Percentiles rank a stretch among this genome's conserved stretches.
These are phyloP conservation scores for Aotus griseimembra DNA, from an alignment of 2,797 vertebrate genomes.

Conservation along the genomic window DNA sequence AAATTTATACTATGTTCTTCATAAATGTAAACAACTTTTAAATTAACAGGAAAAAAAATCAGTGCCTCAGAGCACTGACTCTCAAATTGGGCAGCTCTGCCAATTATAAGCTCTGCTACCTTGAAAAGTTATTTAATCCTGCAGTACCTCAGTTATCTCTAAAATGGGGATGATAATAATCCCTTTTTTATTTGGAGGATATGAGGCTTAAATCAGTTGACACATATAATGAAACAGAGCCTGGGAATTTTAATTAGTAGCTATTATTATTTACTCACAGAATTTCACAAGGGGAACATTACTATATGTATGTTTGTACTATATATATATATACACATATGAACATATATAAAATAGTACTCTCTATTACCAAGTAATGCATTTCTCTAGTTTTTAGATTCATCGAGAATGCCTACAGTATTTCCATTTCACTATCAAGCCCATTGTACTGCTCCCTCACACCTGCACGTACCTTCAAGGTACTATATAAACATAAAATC, in stretches of 20 bases:
- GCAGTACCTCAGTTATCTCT: neutral
- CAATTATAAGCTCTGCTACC: neutral
- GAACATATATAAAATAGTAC: neutral
- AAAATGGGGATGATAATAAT: neutral
- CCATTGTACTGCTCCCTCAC: neutral
- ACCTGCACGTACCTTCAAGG: neutral
- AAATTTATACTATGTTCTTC: constrained; percentile 56
- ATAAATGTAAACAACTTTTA: constrained; percentile 17
- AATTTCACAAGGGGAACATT: neutral
- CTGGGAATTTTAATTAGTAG: neutral
- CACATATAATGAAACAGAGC: neutral
- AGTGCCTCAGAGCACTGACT: neutral
- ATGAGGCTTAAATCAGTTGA: neutral
- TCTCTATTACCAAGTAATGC: neutral
- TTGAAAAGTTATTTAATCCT: neutral
- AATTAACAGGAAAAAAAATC: neutral
- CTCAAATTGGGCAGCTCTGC: neutral
- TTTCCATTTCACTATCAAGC: neutral
- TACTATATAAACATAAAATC: neutral
- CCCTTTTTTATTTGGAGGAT: neutral
- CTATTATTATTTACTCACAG: neutral
- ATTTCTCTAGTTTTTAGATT: neutral
- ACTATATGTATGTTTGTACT: neutral
- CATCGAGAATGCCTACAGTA: neutral
- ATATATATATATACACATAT: neutral